These are phyloP conservation scores for Porites cylindrica DNA, from an alignment of 92 coral and sea anemone species.

Conservation along the genomic window DNA sequence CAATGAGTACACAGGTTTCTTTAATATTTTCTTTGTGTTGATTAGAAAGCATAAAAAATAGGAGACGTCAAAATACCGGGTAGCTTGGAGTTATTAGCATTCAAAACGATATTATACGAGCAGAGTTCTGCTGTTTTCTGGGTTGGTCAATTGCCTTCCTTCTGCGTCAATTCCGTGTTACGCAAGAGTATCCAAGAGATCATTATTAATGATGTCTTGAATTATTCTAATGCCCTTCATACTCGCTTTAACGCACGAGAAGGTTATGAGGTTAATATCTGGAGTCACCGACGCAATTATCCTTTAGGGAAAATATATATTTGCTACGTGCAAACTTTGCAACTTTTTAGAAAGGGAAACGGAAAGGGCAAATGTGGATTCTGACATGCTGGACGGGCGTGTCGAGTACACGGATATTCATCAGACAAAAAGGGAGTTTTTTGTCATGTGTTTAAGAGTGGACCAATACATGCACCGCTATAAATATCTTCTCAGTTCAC, in stretches of 20 bases:
- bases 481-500: neutral
- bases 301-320: neutral
- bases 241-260: neutral
- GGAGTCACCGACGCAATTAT: neutral
- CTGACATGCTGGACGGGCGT: slow-evolving; percentile 13
- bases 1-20: too few species aligned
- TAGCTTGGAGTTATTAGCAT: too few species aligned
- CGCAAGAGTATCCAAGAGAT: neutral
- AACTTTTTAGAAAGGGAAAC: neutral
- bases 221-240: neutral
- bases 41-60: too few species aligned
- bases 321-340: neutral
- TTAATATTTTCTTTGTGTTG: too few species aligned
- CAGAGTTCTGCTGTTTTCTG: neutral
- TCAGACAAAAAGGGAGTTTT: neutral
- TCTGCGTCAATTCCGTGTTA: slow-evolving; percentile 4
- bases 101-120: too few species aligned
- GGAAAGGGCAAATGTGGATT: neutral
- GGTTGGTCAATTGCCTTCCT: neutral
- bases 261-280: neutral
- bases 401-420: neutral
- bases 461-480: neutral
- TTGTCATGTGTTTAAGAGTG: neutral
- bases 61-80: too few species aligned
- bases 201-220: neutral